phyloP scores from a whole-genome alignment of 2,888 invertebrate species.

The Eupithecia inturbata region DNA sequence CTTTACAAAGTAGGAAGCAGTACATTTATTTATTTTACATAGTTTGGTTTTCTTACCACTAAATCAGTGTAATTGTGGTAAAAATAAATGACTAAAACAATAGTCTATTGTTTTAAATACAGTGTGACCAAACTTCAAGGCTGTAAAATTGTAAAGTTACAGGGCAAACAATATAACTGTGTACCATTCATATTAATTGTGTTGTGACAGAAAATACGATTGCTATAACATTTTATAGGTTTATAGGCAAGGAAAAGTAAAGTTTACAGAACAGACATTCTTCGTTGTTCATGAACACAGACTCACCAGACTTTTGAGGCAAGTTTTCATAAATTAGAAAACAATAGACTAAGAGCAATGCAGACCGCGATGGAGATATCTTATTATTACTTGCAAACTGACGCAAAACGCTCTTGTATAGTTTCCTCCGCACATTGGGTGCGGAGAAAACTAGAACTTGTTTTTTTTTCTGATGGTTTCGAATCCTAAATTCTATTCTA shows the following conservation, averaged over 20 bases:
- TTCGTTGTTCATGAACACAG: background rate
- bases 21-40: background rate
- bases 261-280: background rate
- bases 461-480: background rate
- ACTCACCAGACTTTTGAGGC: background rate
- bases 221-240: slow-evolving; percentile 24
- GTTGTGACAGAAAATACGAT: slow-evolving; percentile 24
- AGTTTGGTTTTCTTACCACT: background rate
- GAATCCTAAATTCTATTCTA: too few species aligned
- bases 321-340: background rate
- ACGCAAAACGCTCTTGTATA: too few species aligned
- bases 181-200: slow-evolving; percentile 7
- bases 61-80: background rate
- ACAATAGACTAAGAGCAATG: too few species aligned
- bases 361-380: too few species aligned
- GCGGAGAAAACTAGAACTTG: too few species aligned
- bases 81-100: background rate
- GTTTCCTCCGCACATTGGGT: too few species aligned
- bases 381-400: too few species aligned
- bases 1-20: background rate
- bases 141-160: background rate
- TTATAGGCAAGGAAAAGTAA: background rate
- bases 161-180: slow-evolving; percentile 10
- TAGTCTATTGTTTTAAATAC: background rate
- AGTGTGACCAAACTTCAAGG: background rate